Evolutionary conservation across 1,140 invertebrate species (phyloP), one percentile per base, ranked within the genome.

Genomic region (Drosophila santomea): DNA sequence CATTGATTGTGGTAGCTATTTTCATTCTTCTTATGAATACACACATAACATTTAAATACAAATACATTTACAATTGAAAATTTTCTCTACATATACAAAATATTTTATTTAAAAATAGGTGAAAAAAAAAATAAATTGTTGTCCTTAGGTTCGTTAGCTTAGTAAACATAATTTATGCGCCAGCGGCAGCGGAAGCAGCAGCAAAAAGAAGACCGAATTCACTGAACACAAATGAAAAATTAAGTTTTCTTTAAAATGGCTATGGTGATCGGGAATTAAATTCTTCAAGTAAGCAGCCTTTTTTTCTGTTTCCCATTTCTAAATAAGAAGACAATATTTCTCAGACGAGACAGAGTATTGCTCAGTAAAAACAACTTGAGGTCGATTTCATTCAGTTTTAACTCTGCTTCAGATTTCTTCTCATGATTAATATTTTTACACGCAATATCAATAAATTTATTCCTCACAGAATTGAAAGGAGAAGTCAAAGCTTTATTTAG

Each of bases 1-100:
- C 83, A 88, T 88, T 88, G 85, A 88, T 88, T 85, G 80, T 88
- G 83, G 83, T 88, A 88, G 80, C 78, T 79, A 88, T 79, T 79
- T 71, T 71, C 68, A 61, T 77, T 76, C 83, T 86, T 86, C 83
- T 86, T 86, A 86, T 57, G 78, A 88, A 74, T 88, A 88, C 77
- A 88, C 80, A 76, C 78, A 88, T 88, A 88, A 88, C 83, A 88
- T 88, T 88, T 80, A 88, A 79, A 88, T 88, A 86, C 81, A 85
- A 85, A 86, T 86, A 86, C 83, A 88, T 88, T 79, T 86, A 86
- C 83, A 88, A 88, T 88, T 88, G 80, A 83, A 88, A 88, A 88
- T 88, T 84, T 67, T 54, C 76, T 80, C 83, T 89, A 89, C 80
- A 48, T 28, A 48, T 81, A 82, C 52, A 80, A 47, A 20, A 52